Percentiles rank a stretch among this genome's conserved stretches.
phyloP scores from a whole-genome alignment of 2,888 invertebrate genomes.

The Scrobipalpa atriplicella region DNA sequence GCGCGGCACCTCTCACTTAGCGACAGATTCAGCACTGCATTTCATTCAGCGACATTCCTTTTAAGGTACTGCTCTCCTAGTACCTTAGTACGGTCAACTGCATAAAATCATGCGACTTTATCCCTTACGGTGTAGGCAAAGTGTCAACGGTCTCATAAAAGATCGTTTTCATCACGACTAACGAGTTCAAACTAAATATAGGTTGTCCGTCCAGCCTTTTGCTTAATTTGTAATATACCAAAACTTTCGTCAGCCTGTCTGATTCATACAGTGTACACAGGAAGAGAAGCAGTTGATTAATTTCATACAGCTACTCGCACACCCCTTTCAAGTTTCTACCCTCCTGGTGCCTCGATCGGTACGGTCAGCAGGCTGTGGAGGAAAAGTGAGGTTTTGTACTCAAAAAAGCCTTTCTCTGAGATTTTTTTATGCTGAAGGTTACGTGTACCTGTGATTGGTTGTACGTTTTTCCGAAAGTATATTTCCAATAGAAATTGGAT shows the following conservation, averaged over 20 bases:
- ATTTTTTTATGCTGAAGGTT: background rate
- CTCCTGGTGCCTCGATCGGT: background rate
- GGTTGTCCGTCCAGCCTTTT: no score
- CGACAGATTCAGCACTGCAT: conserved; percentile 18
- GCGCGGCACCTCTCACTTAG: conserved; percentile 5
- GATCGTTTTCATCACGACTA: no score
- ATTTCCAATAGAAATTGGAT: background rate
- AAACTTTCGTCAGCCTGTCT: no score
- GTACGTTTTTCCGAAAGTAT: background rate
- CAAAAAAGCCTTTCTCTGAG: no score
- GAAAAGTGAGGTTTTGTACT: no score
- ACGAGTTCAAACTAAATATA: no score
- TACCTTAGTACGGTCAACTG: background rate
- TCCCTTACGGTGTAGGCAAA: no score
- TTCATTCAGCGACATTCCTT: conserved; percentile 3
- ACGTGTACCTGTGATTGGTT: background rate
- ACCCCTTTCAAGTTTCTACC: background rate
- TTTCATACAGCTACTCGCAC: background rate
- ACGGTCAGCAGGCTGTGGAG: background rate
- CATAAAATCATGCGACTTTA: no score
- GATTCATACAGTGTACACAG: no score
- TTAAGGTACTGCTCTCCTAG: conserved; percentile 1
- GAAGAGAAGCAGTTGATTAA: background rate
- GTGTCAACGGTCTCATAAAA: no score
- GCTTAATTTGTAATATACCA: no score